These are phyloP conservation scores for Melanotaenia trifasciata DNA, from an alignment of 2,797 vertebrate species.

Conservation along the genomic window DNA sequence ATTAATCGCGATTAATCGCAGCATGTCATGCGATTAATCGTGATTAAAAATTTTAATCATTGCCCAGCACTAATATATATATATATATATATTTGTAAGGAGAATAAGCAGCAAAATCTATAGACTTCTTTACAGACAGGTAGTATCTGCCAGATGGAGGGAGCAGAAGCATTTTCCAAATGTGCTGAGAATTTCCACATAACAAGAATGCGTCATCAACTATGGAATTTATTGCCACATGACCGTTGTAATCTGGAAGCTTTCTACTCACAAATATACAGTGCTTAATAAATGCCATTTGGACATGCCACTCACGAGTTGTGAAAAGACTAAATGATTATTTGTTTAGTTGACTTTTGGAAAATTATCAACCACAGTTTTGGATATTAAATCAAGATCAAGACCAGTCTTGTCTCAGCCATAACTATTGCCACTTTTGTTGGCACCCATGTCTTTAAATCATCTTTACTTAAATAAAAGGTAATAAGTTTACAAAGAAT, in stretches of 20 bases:
- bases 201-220: not conserved
- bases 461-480: not conserved
- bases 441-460: constrained; percentile 2
- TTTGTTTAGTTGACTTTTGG: not conserved
- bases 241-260: constrained; percentile 10
- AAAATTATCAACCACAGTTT: not conserved
- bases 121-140: constrained; percentile 20
- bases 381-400: not conserved
- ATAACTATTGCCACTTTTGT: not conserved
- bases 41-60: too few species aligned
- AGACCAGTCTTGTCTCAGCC: not conserved
- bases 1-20: too few species aligned
- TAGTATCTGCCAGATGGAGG: not conserved
- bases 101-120: not conserved
- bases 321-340: not conserved
- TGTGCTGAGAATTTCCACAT: constrained; percentile 20
- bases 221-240: constrained; percentile 10
- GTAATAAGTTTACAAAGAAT: not conserved
- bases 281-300: not conserved
- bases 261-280: constrained; percentile 1
- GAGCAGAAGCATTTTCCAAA: constrained; percentile 12
- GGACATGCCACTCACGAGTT: not conserved
- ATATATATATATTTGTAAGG: not conserved
- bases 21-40: too few species aligned
- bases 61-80: too few species aligned